A percentile compares a stretch with the other conserved stretches of the same genome.
Evolutionary conservation across 2,888 invertebrate genomes (phyloP).

Genomic region (Cantharis rufa): DNA sequence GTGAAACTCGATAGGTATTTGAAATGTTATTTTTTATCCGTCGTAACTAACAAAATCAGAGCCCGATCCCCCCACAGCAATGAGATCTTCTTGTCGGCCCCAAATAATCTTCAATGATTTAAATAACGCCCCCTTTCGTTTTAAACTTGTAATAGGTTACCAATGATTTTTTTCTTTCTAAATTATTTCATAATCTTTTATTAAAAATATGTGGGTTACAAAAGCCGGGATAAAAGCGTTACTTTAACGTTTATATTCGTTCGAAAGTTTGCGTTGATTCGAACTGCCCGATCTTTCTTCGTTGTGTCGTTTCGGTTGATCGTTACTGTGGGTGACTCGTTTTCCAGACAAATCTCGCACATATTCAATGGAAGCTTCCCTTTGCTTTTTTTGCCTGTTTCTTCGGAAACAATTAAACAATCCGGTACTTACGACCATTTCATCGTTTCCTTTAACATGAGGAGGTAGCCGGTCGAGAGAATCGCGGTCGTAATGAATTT

Average conservation of each 20-base stretch:
- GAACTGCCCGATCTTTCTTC: background rate
- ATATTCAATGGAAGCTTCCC: background rate
- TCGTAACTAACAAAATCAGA: too few relatives aligned
- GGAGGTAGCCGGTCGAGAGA: background rate
- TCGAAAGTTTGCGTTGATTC: background rate
- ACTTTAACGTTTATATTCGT: background rate
- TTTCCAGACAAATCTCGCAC: background rate
- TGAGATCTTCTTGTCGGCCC: too few relatives aligned
- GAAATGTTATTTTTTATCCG: too few relatives aligned
- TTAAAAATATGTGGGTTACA: too few relatives aligned
- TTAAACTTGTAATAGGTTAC: too few relatives aligned
- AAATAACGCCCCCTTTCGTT: too few relatives aligned
- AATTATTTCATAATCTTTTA: too few relatives aligned
- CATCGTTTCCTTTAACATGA: background rate
- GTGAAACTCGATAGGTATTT: too few relatives aligned
- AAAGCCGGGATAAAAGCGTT: background rate
- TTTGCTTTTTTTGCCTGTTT: background rate
- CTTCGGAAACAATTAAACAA: constrained; percentile 5
- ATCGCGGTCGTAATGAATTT: background rate
- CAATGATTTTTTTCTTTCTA: too few relatives aligned
- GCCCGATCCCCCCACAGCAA: too few relatives aligned
- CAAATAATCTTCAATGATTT: too few relatives aligned
- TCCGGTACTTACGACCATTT: background rate
- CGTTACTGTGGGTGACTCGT: background rate
- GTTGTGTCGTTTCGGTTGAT: background rate